Conservation (phyloP, 2,797 vertebrate species). For the Platalea minor region DNA sequence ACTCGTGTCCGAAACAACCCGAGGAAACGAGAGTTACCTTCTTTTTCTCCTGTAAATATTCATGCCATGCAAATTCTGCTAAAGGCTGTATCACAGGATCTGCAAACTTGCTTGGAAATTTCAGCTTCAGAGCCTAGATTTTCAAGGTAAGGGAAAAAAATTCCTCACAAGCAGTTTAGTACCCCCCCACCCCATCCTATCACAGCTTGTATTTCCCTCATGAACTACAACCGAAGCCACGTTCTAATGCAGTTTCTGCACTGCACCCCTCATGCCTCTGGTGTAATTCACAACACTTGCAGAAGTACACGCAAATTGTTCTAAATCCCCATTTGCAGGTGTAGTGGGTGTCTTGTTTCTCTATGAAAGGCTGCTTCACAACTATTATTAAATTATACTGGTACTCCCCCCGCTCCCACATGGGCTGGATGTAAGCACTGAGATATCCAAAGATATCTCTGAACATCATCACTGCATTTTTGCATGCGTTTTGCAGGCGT, state of each 20-base stretch:
- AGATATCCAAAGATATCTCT: background rate
- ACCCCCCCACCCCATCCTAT: background rate
- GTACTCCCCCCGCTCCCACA: fast-evolving
- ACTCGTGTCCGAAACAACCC: background rate
- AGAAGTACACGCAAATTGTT: background rate
- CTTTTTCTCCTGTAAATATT: constrained; percentile 73
- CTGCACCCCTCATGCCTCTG: background rate
- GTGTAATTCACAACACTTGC: background rate
- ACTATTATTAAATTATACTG: background rate
- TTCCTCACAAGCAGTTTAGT: background rate
- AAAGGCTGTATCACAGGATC: constrained; percentile 69
- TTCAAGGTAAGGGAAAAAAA: constrained; percentile 38
- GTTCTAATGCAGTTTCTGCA: background rate
- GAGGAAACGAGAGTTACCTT: constrained; percentile 41
- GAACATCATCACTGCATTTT: background rate
- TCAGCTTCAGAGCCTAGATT: constrained; percentile 69
- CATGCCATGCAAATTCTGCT: constrained; percentile 72
- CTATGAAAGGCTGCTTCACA: background rate
- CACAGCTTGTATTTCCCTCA: background rate
- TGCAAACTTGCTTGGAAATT: constrained; percentile 68
- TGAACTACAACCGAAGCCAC: background rate
- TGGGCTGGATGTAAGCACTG: background rate
- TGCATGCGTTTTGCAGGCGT: background rate
- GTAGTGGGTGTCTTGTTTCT: background rate
- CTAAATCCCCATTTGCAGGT: background rate